These are phyloP conservation scores for Prunella himalayana DNA, from an alignment of 2,113 vertebrate species.

Conservation along the genomic window DNA sequence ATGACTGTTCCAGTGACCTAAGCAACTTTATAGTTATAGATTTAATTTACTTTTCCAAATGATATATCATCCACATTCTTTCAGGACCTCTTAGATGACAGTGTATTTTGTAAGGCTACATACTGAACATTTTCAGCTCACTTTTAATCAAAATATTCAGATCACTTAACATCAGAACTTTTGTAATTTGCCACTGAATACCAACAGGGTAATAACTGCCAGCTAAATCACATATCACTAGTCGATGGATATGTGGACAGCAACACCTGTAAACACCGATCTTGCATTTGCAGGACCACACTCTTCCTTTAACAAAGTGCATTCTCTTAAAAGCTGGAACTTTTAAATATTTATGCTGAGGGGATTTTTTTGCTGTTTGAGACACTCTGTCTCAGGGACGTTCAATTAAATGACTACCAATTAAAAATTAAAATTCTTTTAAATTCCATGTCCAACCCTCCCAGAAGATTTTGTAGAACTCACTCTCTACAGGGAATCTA, in stretches of 20 bases:
- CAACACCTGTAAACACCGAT: not conserved
- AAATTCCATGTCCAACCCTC: not conserved
- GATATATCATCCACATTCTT: not conserved
- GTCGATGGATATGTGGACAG: not conserved
- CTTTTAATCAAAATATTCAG: not conserved
- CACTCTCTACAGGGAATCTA: not conserved
- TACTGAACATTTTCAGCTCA: not conserved
- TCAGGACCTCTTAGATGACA: not conserved
- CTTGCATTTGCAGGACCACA: not conserved
- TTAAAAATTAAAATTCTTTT: not conserved
- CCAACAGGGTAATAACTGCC: not conserved
- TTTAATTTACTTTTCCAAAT: slow-evolving; percentile 5
- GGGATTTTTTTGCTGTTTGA: not conserved
- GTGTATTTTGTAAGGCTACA: not conserved
- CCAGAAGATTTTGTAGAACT: not conserved
- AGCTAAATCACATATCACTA: not conserved
- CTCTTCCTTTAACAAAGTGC: not conserved
- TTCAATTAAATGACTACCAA: not conserved
- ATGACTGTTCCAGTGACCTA: not conserved
- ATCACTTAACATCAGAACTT: not conserved
- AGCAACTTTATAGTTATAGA: not conserved
- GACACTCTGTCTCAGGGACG: not conserved
- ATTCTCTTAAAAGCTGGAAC: not conserved
- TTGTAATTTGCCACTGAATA: not conserved
- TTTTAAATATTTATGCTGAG: not conserved